A percentile compares a stretch with the other conserved stretches of the same genome.
Conservation (phyloP, 2,888 invertebrate species). For the Drosophila paranaensis region DNA sequence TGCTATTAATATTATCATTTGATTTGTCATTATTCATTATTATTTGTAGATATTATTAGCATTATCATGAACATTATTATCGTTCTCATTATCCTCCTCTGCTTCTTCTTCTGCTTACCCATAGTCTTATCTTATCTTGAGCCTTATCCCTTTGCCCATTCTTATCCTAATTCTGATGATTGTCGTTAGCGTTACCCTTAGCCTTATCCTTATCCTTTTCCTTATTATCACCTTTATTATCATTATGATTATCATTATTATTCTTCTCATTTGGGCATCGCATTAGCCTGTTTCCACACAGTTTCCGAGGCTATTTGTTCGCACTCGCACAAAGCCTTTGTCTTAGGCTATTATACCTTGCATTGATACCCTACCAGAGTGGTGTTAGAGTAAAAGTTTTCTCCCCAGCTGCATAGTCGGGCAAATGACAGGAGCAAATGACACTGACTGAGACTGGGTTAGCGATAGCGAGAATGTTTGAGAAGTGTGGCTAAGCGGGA, state of each 20-base stretch:
- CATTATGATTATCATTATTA: neutral
- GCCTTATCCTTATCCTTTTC: neutral
- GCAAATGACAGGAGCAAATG: constrained; percentile 13
- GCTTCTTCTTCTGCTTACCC: no score
- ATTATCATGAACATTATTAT: neutral
- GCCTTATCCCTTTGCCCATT: neutral
- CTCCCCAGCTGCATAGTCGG: constrained; percentile 42
- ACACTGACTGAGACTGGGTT: constrained; percentile 8
- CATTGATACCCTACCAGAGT: constrained; percentile 36
- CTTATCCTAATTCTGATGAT: neutral
- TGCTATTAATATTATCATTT: neutral
- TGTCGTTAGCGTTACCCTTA: neutral
- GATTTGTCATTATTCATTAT: no score
- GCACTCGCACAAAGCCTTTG: constrained; percentile 13
- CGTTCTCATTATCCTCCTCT: neutral
- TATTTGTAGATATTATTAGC: no score
- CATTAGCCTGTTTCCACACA: neutral
- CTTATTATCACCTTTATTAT: neutral
- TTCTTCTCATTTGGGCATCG: neutral
- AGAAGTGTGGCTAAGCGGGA: constrained; percentile 1
- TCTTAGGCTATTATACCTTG: constrained; percentile 18
- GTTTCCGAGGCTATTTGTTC: neutral
- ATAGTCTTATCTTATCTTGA: neutral
- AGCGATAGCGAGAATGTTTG: constrained; percentile 2
- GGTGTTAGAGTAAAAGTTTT: constrained; percentile 58